Percentiles rank a stretch among this genome's conserved stretches.
phyloP scores from a whole-genome alignment of 2,113 vertebrate species.

The Brachionichthys hirsutus region DNA sequence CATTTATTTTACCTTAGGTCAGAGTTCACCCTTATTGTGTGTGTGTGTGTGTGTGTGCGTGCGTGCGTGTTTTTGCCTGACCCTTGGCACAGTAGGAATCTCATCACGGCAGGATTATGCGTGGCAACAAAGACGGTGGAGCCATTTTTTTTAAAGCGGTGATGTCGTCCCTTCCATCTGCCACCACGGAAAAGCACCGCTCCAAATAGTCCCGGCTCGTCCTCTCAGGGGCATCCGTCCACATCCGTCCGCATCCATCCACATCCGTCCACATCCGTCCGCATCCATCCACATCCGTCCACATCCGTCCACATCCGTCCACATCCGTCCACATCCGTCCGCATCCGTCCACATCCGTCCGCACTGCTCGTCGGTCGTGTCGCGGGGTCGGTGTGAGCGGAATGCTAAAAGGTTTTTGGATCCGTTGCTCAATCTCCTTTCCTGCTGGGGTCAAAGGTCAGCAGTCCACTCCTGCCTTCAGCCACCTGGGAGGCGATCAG shows the following conservation, averaged over 20 bases:
- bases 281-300: conserved; percentile 5
- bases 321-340: conserved; percentile 25
- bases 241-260: conserved; percentile 7
- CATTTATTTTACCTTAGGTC: neutral
- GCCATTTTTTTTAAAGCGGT: conserved; percentile 19
- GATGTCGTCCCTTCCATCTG: conserved; percentile 28
- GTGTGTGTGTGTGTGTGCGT: conserved; percentile 10
- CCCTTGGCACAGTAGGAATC: conserved; percentile 43
- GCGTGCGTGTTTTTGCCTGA: conserved; percentile 26
- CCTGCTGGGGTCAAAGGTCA: conserved; percentile 64
- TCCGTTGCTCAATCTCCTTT: conserved; percentile 57
- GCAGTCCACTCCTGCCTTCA: conserved; percentile 47
- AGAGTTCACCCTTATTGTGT: neutral
- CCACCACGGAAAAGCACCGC: conserved; percentile 18
- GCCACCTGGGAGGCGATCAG: conserved; percentile 58
- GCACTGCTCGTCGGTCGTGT: conserved; percentile 19
- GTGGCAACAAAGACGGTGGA: neutral
- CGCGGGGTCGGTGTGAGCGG: conserved; percentile 43
- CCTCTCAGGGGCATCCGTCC: conserved; percentile 7
- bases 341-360: conserved; percentile 8
- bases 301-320: conserved; percentile 10
- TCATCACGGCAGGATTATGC: conserved; percentile 42
- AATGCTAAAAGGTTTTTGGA: conserved; percentile 56
- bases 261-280: conserved; percentile 8
- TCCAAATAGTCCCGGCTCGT: conserved; percentile 29